Base-by-base conservation (phyloP, 2,888 invertebrate genomes). In the Tinea trinotella region DNA sequence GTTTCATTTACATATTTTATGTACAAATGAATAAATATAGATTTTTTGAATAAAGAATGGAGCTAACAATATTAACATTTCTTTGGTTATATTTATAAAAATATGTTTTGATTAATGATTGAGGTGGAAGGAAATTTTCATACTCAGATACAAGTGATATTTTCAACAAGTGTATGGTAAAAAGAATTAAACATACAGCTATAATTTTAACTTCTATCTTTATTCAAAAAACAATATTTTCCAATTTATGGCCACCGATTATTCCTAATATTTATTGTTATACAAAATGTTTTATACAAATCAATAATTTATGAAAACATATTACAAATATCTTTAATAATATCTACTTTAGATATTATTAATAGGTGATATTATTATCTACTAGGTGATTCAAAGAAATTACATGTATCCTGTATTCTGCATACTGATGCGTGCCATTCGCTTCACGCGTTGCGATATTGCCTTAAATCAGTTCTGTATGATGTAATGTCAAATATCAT, bases 191-290 rank as follows among this genome's bases (percentile, higher is more conserved):
- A n/a, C n/a, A n/a, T n/a, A n/a, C n/a, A n/a, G n/a, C n/a, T n/a
- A n/a, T n/a, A n/a, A n/a, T n/a, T n/a, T n/a, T n/a, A n/a, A n/a
- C n/a, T n/a, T n/a, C n/a, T n/a, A 4, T 40, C 46, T 46, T 46
- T 46, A 46, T 50, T 50, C 50, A 50, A 9, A 54, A 44, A 68
- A 67, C 74, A 70, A 58, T 63, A 13, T 15, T 35, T 40, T 22
- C n/a, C n/a, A 67, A 67, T 73, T 73, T 83, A 84, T 84, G 82
- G 82, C 83, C 84, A 79, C 83, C 77, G 20, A 10, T 30, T 75
- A 76, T 74, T 71, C 75, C 77, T 78, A 82, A 76, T 3, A 48
- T 50, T 50, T 66, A 76, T 68, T 69, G 65, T 74, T 75, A 74
- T 74, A 75, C 68, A 74, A 74, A n/a, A 72, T 61, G 64, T 65